Evolutionary conservation across 2,797 vertebrate species (phyloP), one percentile per base, ranked within the genome.

Genomic region (Tragopan temminckii): DNA sequence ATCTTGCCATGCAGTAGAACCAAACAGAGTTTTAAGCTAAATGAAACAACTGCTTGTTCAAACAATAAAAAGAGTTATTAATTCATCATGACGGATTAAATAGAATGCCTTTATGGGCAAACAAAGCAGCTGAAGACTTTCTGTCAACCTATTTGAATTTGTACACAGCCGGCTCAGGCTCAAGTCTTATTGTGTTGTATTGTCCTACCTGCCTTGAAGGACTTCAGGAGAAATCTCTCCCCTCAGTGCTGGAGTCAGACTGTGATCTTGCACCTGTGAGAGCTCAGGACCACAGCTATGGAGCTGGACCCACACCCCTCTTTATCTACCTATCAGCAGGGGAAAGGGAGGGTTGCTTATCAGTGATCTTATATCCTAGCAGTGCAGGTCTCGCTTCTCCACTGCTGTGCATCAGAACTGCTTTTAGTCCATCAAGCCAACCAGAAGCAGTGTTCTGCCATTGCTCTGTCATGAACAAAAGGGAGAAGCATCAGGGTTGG

Each of bases 351-450:
- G 85, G 59, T 31, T 46, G n/a, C 85, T 96, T 52, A 91, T 91
- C 88, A 29, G 96, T 85, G 85, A 93, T 93, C 83, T 89, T 81
- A 94, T 69, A 93, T 70, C 62, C 74, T 14, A 79, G 46, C 79
- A 88, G 85, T 88, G 38, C 77, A 85, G 81, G 74, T 82, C 80
- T 69, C 74, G 31, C 38, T 92, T 55, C 82, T 92, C 55, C 70
- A 33, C 23, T 43, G 67, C 85, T 4, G 1, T 71, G 66, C 68
- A 77, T 19, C n/a, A 77, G 78, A 89, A 85, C 62, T 40, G 12
- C 76, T 80, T 77, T 80, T 78, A 76, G 79, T 46, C 76, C 90
- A 59, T 79, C 87, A 94, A 78, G 89, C 83, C 79, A 75, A 13
- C 17, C 10, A 33, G n/a, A 31, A 62, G 62, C 33, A 52, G 35